Evolutionary conservation across 2,888 invertebrate species (phyloP).

Genomic region (Eupithecia vulgata): DNA sequence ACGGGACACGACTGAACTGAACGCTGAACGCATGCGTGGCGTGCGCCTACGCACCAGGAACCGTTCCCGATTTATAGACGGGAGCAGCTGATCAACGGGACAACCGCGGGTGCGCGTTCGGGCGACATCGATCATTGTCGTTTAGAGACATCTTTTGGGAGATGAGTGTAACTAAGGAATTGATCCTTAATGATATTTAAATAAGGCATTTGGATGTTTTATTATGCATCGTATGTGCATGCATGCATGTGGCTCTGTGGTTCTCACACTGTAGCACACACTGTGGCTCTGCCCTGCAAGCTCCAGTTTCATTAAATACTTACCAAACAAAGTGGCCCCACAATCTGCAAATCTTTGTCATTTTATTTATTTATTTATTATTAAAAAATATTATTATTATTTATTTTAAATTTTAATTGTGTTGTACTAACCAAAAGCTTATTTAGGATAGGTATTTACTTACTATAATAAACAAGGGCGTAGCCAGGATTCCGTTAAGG

Average conservation of each 20-base stretch:
- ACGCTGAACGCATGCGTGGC: conserved; percentile 28
- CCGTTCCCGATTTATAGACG: conserved; percentile 73
- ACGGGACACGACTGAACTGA: conserved; percentile 69
- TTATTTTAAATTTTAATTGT: too few species aligned
- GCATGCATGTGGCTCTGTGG: too few species aligned
- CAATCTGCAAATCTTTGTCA: neutral
- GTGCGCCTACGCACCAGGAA: conserved; percentile 74
- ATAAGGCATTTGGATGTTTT: neutral
- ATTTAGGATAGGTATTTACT: neutral
- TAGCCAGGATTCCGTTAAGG: too few species aligned
- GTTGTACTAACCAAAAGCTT: neutral
- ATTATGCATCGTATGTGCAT: too few species aligned
- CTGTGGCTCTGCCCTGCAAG: neutral
- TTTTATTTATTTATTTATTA: too few species aligned
- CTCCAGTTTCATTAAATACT: neutral
- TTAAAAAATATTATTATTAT: too few species aligned
- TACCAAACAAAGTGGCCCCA: too few species aligned
- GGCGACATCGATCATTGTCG: neutral
- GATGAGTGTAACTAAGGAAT: neutral
- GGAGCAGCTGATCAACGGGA: conserved; percentile 55
- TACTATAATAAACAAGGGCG: too few species aligned
- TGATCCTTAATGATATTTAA: neutral
- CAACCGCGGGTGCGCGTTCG: conserved; percentile 30
- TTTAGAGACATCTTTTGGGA: conserved; percentile 40
- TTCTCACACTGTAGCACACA: neutral